A percentile compares a stretch with the other conserved stretches of the same genome.
Conservation (phyloP, 2,888 invertebrate genomes). For the Trichopria drosophilae region DNA sequence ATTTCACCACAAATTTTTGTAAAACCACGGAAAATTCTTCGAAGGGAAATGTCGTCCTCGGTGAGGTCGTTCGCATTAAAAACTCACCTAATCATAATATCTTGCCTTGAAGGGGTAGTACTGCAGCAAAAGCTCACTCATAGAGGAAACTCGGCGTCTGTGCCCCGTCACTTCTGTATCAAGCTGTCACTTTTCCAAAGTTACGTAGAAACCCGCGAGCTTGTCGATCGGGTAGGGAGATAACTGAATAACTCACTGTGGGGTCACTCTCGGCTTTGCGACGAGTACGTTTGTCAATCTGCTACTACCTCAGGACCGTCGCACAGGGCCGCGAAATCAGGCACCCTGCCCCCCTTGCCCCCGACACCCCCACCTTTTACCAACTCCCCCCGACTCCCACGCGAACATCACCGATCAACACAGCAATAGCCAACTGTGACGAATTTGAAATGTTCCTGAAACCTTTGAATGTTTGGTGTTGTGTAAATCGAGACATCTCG, state of each 20-base stretch:
- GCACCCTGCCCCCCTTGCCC: slow-evolving; percentile 30
- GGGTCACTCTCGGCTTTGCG: slow-evolving; percentile 53
- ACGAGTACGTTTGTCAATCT: slow-evolving; percentile 53
- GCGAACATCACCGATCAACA: too few relatives aligned
- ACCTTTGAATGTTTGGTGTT: too few relatives aligned
- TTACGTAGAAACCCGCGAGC: slow-evolving; percentile 42
- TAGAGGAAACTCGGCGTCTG: slow-evolving; percentile 31
- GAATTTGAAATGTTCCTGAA: too few relatives aligned
- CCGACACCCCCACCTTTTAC: neutral
- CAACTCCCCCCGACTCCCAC: too few relatives aligned
- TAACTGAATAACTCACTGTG: slow-evolving; percentile 55
- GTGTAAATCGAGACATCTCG: too few relatives aligned
- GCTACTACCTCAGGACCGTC: slow-evolving; percentile 49
- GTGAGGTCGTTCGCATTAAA: too few relatives aligned
- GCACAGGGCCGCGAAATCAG: slow-evolving; percentile 42
- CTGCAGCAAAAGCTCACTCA: slow-evolving; percentile 47
- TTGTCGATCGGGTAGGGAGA: slow-evolving; percentile 49
- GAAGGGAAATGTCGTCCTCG: too few relatives aligned
- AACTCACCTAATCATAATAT: slow-evolving; percentile 59
- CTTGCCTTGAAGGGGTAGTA: slow-evolving; percentile 42
- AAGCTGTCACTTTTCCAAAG: slow-evolving; percentile 29
- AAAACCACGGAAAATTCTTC: too few relatives aligned
- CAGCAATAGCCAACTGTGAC: too few relatives aligned
- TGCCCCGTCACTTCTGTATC: slow-evolving; percentile 38
- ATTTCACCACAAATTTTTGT: too few relatives aligned